These are phyloP conservation scores for Lycodopsis pacificus DNA, from an alignment of 2,797 vertebrate genomes.

Conservation along the genomic window DNA sequence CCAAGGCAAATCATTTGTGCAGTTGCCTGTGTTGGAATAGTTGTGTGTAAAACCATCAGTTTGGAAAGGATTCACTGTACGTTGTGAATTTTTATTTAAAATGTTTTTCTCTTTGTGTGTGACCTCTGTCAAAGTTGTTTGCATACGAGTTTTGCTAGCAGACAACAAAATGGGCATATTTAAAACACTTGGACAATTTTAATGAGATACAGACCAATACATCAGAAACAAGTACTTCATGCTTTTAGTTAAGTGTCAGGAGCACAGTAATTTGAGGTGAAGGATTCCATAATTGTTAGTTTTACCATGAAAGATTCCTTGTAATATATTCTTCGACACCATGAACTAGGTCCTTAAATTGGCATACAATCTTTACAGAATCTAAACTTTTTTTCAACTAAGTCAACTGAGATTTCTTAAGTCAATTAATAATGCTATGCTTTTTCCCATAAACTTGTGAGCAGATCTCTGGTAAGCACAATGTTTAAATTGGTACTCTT, in stretches of 20 bases:
- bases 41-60: background rate
- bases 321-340: background rate
- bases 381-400: background rate
- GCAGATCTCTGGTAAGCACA: background rate
- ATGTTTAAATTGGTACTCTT: background rate
- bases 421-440: background rate
- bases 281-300: background rate
- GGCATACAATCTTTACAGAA: background rate
- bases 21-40: background rate
- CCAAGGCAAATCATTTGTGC: background rate
- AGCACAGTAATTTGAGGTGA: background rate
- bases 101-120: background rate
- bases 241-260: background rate
- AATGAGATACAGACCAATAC: too few relatives aligned
- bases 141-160: background rate
- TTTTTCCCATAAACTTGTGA: background rate
- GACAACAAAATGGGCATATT: background rate
- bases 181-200: background rate
- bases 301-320: background rate
- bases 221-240: background rate
- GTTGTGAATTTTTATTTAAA: background rate
- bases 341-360: background rate
- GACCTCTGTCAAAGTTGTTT: background rate
- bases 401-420: background rate
- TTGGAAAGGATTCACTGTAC: background rate